Evolutionary conservation across 2,888 invertebrate species (phyloP).

Genomic region (Pristionchus exspectatus): DNA sequence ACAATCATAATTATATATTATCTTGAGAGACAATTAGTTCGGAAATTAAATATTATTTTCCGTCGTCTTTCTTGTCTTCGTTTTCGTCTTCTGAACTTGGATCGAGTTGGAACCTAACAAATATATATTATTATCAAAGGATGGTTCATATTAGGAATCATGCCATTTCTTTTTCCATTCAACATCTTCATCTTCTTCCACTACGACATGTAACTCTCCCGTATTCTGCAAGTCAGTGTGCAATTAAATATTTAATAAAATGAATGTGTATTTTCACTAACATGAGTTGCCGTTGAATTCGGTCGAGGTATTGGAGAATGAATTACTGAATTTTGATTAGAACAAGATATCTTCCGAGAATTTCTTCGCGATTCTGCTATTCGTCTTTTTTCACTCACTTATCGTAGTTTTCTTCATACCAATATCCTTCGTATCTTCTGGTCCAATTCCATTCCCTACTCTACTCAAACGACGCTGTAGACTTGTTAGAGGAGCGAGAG

Average conservation of each 20-base stretch:
- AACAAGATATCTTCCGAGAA: background rate
- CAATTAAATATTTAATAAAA: background rate
- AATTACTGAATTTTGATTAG: background rate
- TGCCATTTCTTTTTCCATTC: slow-evolving; percentile 29
- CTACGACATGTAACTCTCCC: slow-evolving; percentile 33
- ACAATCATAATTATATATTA: background rate
- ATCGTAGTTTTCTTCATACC: background rate
- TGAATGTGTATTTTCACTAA: background rate
- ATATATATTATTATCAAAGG: background rate
- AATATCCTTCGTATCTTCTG: slow-evolving; percentile 1
- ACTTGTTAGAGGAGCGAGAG: slow-evolving; percentile 1
- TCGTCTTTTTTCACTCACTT: background rate
- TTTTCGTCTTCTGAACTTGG: background rate
- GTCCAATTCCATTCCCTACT: slow-evolving; percentile 2
- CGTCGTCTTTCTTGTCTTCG: background rate
- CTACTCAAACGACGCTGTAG: background rate
- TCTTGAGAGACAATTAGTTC: background rate
- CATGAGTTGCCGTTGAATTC: slow-evolving; percentile 14
- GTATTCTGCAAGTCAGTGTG: slow-evolving; percentile 7
- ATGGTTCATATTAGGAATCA: background rate
- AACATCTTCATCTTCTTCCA: slow-evolving; percentile 35
- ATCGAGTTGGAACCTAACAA: background rate
- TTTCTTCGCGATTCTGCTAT: background rate
- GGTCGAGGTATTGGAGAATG: slow-evolving; percentile 15
- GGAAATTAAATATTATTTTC: background rate